Conservation (phyloP, 2,888 invertebrate genomes). For the Allolobophora icterica region DNA sequence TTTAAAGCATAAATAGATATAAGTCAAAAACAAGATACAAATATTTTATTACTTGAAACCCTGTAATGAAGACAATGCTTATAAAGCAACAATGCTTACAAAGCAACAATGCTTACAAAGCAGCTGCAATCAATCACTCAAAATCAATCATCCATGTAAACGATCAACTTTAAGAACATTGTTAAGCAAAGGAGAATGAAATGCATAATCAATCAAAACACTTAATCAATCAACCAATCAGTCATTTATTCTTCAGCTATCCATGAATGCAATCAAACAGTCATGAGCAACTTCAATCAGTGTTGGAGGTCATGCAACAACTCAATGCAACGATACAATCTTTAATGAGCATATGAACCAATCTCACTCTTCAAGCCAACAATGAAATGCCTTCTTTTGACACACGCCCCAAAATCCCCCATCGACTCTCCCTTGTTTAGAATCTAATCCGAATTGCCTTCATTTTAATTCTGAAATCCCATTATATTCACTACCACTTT, state of each 20-base stretch:
- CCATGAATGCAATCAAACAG: background rate
- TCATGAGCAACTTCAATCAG: background rate
- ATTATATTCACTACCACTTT: background rate
- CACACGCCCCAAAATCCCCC: background rate
- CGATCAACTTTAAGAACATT: constrained; percentile 7
- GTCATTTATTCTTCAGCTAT: background rate
- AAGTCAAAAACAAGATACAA: background rate
- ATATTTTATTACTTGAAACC: background rate
- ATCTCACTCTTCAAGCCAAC: background rate
- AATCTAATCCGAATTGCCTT: background rate
- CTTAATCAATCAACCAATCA: background rate
- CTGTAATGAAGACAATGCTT: background rate
- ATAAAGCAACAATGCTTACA: background rate
- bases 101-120: background rate
- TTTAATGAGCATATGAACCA: background rate
- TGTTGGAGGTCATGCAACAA: background rate
- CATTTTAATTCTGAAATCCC: background rate
- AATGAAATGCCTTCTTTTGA: background rate
- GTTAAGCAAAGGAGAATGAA: background rate
- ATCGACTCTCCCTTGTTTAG: background rate
- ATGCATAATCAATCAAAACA: background rate
- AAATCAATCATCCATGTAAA: background rate
- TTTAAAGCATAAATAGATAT: background rate
- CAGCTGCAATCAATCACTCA: background rate
- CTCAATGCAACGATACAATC: background rate